Evolutionary conservation across 2,113 vertebrate genomes (phyloP).

Genomic region (Cichladusa arquata): DNA sequence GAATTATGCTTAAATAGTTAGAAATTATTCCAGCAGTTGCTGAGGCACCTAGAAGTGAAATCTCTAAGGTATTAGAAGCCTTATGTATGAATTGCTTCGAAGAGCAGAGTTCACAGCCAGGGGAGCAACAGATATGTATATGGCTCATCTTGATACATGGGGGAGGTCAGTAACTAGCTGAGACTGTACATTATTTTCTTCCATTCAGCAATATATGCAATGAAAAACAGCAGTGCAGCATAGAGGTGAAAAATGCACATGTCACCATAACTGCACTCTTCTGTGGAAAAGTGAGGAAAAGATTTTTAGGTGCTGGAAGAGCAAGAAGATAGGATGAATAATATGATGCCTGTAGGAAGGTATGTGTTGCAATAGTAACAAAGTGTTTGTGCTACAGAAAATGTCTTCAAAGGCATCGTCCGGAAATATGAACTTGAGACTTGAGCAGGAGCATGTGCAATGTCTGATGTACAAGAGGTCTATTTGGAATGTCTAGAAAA

Average conservation of each 20-base stretch:
- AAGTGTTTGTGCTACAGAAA: not conserved
- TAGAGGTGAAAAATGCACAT: slow-evolving; percentile 34
- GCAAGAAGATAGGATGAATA: not conserved
- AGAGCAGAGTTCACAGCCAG: slow-evolving; percentile 7
- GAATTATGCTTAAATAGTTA: not conserved
- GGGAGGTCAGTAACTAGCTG: slow-evolving; percentile 22
- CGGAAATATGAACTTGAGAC: not conserved
- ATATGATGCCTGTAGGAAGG: not conserved
- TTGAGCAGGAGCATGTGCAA: not conserved
- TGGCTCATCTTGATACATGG: slow-evolving; percentile 40
- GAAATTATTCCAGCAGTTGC: not conserved
- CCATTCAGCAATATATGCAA: slow-evolving; percentile 31
- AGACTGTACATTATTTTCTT: slow-evolving; percentile 36
- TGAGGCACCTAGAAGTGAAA: not conserved
- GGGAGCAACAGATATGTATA: slow-evolving; percentile 23
- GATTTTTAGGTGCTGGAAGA: not conserved
- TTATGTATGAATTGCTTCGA: slow-evolving; percentile 13
- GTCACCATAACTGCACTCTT: not conserved
- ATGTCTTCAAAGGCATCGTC: not conserved
- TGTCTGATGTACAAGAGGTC: not conserved
- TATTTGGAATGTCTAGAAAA: not conserved
- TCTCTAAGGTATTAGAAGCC: not conserved
- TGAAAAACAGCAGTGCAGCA: not conserved
- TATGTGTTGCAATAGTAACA: not conserved
- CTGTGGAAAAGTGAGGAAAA: not conserved